phyloP scores from a whole-genome alignment of 2,888 invertebrate genomes.

The Leptinotarsa tumamoca region DNA sequence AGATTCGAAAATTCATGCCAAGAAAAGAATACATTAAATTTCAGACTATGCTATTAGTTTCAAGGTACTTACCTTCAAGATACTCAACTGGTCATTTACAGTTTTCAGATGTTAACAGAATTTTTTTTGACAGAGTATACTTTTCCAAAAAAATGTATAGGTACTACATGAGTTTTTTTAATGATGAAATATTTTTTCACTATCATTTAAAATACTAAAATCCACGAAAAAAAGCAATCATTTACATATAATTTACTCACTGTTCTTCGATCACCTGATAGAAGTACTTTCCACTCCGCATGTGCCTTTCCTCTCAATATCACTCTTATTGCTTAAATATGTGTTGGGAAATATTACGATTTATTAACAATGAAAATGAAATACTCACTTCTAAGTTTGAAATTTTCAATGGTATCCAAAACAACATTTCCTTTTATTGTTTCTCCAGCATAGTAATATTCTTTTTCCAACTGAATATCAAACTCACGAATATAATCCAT shows the following conservation, averaged over 20 bases:
- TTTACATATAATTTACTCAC: slow-evolving; percentile 61
- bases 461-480: slow-evolving; percentile 80
- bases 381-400: slow-evolving; percentile 78
- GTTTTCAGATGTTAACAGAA: too few relatives aligned
- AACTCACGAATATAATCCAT: slow-evolving; percentile 85
- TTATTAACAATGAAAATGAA: slow-evolving; percentile 3
- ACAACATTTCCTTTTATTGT: slow-evolving; percentile 75
- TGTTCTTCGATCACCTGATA: slow-evolving; percentile 79
- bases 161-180: too few relatives aligned
- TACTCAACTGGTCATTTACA: too few relatives aligned
- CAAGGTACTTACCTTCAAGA: too few relatives aligned
- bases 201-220: too few relatives aligned
- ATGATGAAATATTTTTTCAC: too few relatives aligned
- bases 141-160: too few relatives aligned
- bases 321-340: slow-evolving; percentile 72
- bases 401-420: slow-evolving; percentile 79
- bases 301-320: slow-evolving; percentile 80
- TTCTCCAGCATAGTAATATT: slow-evolving; percentile 83
- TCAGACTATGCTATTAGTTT: too few relatives aligned
- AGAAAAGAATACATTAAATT: too few relatives aligned
- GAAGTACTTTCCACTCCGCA: slow-evolving; percentile 81
- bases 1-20: too few relatives aligned
- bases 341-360: neutral
- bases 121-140: too few relatives aligned
- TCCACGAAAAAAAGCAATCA: neutral